Evolutionary conservation across 2,113 vertebrate genomes (phyloP).

Genomic region (Chroicocephalus ridibundus): DNA sequence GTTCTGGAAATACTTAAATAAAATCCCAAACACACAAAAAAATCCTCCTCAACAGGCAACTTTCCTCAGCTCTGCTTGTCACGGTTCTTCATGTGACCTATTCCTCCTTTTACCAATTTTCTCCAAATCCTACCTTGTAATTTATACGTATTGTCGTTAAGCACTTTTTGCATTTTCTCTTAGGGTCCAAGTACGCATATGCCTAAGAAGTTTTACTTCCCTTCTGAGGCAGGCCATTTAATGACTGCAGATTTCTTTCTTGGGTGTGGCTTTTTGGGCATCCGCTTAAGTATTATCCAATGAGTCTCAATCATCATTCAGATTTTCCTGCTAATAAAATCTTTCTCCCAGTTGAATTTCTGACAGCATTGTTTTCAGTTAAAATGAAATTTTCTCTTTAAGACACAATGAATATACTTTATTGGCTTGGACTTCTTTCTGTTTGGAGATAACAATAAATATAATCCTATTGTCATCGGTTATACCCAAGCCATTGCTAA

Average conservation of each 20-base stretch:
- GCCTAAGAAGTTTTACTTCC: neutral
- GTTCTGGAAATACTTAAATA: conserved; percentile 26
- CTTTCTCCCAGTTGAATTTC: conserved; percentile 10
- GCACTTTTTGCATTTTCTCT: neutral
- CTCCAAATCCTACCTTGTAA: neutral
- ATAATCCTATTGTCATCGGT: neutral
- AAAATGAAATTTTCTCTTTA: neutral
- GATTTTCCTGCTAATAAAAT: conserved; percentile 23
- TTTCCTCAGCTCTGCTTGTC: neutral
- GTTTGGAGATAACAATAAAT: conserved; percentile 18
- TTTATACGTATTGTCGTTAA: neutral
- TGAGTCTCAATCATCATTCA: conserved; percentile 14
- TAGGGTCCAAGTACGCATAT: neutral
- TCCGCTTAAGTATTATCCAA: conserved; percentile 11
- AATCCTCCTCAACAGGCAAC: neutral
- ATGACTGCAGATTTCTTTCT: conserved; percentile 4
- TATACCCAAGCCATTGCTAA: neutral
- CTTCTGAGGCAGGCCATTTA: neutral
- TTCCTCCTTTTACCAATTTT: neutral
- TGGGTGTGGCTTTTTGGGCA: neutral
- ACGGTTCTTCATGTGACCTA: neutral
- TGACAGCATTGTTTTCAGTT: conserved; percentile 33
- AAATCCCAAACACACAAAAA: neutral
- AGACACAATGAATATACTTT: neutral
- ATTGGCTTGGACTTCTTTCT: neutral